A percentile compares a stretch with the other conserved stretches of the same genome.
These are phyloP conservation scores for Clarias platycephalus DNA, from an alignment of 2,797 vertebrate genomes.

Conservation along the genomic window DNA sequence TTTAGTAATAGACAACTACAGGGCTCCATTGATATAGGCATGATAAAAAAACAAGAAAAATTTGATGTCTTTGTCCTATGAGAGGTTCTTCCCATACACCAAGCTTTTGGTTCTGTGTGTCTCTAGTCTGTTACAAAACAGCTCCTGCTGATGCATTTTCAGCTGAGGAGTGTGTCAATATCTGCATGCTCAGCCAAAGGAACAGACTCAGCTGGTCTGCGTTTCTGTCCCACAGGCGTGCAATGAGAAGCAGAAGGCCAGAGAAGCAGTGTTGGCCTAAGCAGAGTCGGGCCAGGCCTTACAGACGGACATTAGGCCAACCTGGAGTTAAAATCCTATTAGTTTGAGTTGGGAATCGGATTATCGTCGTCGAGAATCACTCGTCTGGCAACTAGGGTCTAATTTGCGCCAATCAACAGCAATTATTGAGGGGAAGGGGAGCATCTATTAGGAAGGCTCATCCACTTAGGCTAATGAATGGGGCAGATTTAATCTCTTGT, in stretches of 20 bases:
- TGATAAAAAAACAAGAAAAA: not conserved
- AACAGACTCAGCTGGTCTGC: conserved; percentile 48
- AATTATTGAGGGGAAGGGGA: conserved; percentile 88
- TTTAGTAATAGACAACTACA: not conserved
- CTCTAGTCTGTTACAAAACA: not conserved
- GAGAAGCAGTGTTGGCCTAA: conserved; percentile 64
- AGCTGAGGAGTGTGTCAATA: conserved; percentile 13
- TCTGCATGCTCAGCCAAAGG: conserved; percentile 46
- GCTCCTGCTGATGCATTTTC: not conserved
- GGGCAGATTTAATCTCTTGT: conserved; percentile 83
- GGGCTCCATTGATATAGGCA: not conserved
- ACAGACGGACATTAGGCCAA: conserved; percentile 85
- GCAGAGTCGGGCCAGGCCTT: conserved; percentile 76
- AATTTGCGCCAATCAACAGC: conserved; percentile 87
- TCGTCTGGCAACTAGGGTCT: conserved; percentile 87
- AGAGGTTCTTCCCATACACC: not conserved
- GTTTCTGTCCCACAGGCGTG: conserved; percentile 40
- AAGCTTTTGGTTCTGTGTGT: not conserved
- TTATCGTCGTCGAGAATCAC: conserved; percentile 86
- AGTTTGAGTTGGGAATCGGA: conserved; percentile 85
- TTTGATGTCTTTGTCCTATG: not conserved
- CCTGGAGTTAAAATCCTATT: conserved; percentile 88
- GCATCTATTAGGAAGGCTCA: conserved; percentile 85
- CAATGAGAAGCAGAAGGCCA: conserved; percentile 67
- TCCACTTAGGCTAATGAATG: conserved; percentile 90